Conservation (phyloP, 23 tunicate genomes). For the Halocynthia roretzi region DNA sequence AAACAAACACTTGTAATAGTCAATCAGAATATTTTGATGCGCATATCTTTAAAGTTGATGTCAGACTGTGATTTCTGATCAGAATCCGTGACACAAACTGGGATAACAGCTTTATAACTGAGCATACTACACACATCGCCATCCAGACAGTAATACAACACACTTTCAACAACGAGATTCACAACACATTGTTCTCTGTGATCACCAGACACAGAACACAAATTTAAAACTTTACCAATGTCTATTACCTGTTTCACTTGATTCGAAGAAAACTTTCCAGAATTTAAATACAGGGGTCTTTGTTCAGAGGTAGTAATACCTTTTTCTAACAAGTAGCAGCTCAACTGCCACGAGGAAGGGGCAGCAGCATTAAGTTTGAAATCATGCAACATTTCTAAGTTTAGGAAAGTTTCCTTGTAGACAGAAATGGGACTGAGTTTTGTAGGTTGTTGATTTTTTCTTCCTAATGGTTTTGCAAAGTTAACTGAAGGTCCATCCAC, state of each 20-base stretch:
- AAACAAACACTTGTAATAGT: too few species aligned
- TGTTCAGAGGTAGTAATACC: neutral
- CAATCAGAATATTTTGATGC: too few species aligned
- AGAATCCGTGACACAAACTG: neutral
- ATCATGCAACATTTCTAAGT: neutral
- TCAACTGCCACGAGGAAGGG: conserved; percentile 56
- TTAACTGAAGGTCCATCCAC: neutral
- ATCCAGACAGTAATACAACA: conserved; percentile 39
- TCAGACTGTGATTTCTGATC: too few species aligned
- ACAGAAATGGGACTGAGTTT: neutral
- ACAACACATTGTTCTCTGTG: neutral
- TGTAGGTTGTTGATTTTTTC: neutral
- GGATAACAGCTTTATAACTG: conserved; percentile 13
- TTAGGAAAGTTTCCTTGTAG: neutral
- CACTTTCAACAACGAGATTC: conserved; percentile 24
- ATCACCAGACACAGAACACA: conserved; percentile 1
- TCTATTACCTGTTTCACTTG: neutral
- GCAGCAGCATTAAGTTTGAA: conserved; percentile 39
- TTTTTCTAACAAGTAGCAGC: neutral
- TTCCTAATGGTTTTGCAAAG: neutral
- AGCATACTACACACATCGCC: conserved; percentile 29
- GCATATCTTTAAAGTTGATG: too few species aligned
- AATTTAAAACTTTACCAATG: neutral
- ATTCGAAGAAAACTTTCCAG: too few species aligned
- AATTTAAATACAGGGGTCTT: neutral